Evolutionary conservation across 2,797 vertebrate genomes (phyloP), one percentile per base, ranked within the genome.

Genomic region (Pseudopleuronectes americanus): DNA sequence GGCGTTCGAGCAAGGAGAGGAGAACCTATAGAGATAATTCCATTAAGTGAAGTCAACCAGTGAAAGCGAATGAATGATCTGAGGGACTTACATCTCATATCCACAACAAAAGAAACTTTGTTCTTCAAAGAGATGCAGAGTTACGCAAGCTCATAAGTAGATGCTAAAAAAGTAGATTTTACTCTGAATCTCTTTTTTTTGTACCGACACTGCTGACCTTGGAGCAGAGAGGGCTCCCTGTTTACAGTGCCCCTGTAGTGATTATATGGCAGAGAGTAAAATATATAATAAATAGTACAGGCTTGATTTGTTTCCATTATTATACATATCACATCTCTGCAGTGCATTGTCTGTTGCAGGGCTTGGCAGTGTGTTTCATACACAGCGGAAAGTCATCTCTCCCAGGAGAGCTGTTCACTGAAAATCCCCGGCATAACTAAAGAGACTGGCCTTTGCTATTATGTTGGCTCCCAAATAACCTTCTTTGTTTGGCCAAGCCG

Each of bases 241-340:
- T 71, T 78, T 67, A 70, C 61, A 64, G 64, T 67, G 64, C 72
- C 68, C 67, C 68, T 76, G 71, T 76, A 51, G 64, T 77, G 66
- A 74, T 84, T 81, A 68, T 68, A 83, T 48, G 81, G 81, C 79
- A 48, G 36, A 76, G 60, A 51, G 55, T 9, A 59, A 14, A 51
- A 21, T 48, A 48, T 8, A 21, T 63, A 70, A 81, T 59, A 64
- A 64, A 70, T 54, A 57, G 31, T 57, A 57, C 56, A 38, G 49
- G 54, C 83, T 85, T 74, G 84, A 89, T 87, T 84, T 62, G 64
- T 56, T 79, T 87, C 81, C 83, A 87, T 87, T 86, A 81, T 89
- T 87, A 84, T 77, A 88, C 82, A 84, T 87, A 87, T 91, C 87
- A 70, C 86, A 85, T 89, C 81, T 74, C 82, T 83, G 85, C 87